A percentile compares a stretch with the other conserved stretches of the same genome.
Evolutionary conservation across 2,888 invertebrate genomes (phyloP).

Genomic region (Harpalus rubripes): DNA sequence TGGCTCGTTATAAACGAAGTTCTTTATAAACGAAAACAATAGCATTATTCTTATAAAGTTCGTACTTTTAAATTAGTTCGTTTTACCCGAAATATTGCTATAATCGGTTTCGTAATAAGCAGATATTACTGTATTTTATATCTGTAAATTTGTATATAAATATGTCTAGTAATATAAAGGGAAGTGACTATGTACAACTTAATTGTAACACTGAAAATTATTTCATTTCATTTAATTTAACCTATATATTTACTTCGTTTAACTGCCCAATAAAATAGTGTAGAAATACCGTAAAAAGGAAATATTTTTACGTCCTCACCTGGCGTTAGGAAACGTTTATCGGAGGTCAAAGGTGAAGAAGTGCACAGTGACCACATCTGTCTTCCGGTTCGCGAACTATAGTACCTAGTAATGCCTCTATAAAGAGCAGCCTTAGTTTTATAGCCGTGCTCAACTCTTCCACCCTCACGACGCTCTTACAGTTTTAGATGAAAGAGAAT

Average conservation of each 20-base stretch:
- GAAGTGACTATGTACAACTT: no score
- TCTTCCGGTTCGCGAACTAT: conserved; percentile 45
- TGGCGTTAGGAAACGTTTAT: conserved; percentile 10
- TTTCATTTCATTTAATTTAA: no score
- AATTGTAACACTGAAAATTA: no score
- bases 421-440: conserved; percentile 36
- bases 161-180: background rate
- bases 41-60: no score
- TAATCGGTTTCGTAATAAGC: no score
- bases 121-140: background rate
- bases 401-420: conserved; percentile 29
- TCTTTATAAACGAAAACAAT: no score
- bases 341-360: conserved; percentile 38
- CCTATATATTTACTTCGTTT: background rate
- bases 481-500: background rate
- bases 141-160: background rate
- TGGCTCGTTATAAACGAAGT: no score
- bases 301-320: conserved; percentile 20
- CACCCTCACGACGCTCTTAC: background rate
- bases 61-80: no score
- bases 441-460: background rate
- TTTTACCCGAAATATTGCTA: no score
- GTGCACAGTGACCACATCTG: conserved; percentile 55
- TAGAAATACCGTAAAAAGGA: background rate
- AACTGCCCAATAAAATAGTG: background rate